Percentiles rank a stretch among this genome's conserved stretches.
Evolutionary conservation across 2,797 vertebrate genomes (phyloP).

Genomic region (Melopsittacus undulatus): DNA sequence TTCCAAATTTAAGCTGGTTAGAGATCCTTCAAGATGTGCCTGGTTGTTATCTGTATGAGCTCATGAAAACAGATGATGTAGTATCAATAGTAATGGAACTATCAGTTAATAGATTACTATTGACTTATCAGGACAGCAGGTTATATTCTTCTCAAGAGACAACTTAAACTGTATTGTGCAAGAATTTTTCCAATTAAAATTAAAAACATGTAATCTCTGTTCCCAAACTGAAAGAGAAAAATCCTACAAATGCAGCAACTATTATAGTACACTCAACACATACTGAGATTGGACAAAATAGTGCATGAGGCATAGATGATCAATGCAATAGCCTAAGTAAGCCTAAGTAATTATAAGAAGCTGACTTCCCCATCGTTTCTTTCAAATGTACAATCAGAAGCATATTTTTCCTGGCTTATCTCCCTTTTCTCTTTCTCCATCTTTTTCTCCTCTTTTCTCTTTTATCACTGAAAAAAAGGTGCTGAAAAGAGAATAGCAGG

Average conservation of each 20-base stretch:
- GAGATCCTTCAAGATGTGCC: constrained; percentile 36
- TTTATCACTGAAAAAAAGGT: not conserved
- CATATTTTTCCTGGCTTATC: not conserved
- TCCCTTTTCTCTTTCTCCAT: not conserved
- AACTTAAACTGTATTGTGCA: constrained; percentile 55
- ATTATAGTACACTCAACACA: not conserved
- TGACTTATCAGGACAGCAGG: constrained; percentile 56
- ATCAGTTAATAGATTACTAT: constrained; percentile 72
- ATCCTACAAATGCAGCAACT: constrained; percentile 2
- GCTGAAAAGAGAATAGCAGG: not conserved
- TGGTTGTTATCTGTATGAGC: not conserved
- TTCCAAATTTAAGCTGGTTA: constrained; percentile 58
- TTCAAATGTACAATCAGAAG: not conserved
- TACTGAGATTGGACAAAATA: not conserved
- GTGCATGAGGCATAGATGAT: not conserved
- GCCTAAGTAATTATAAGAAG: not conserved
- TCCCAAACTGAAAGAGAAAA: constrained; percentile 48
- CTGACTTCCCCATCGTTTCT: not conserved
- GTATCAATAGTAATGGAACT: constrained; percentile 74
- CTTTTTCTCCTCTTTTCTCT: not conserved
- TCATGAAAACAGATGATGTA: constrained; percentile 64
- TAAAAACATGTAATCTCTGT: constrained; percentile 14
- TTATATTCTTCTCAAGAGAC: constrained; percentile 55
- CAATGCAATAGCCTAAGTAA: not conserved
- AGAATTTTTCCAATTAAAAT: constrained; percentile 59